Conservation (phyloP, 2,113 vertebrate species). For the Mola mola region DNA sequence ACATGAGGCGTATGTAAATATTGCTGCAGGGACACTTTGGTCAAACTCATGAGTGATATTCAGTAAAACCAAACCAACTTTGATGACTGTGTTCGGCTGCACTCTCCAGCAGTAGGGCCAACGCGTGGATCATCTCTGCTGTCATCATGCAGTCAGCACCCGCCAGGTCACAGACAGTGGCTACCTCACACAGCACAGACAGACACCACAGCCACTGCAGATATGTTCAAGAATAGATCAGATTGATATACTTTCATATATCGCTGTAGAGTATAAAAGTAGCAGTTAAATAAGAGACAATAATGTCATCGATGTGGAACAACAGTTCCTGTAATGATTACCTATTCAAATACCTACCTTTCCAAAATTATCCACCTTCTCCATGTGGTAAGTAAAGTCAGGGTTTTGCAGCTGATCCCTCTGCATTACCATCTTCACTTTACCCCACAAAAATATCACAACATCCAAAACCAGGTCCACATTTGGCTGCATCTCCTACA, state of each 20-base stretch:
- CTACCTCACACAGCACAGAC: slow-evolving; percentile 86
- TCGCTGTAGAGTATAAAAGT: neutral
- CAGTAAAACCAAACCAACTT: slow-evolving; percentile 1
- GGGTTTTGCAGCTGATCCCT: slow-evolving; percentile 62
- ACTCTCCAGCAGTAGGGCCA: slow-evolving; percentile 83
- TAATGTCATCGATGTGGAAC: neutral
- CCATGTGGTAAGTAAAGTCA: slow-evolving; percentile 67
- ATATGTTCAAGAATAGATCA: slow-evolving; percentile 3
- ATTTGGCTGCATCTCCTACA: slow-evolving; percentile 83
- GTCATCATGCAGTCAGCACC: slow-evolving; percentile 76
- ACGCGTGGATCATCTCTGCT: slow-evolving; percentile 83
- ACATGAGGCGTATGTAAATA: slow-evolving; percentile 1
- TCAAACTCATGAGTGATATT: neutral
- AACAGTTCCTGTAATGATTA: neutral
- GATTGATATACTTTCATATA: neutral
- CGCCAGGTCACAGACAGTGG: slow-evolving; percentile 77
- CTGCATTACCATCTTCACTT: slow-evolving; percentile 83
- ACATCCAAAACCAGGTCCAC: slow-evolving; percentile 84
- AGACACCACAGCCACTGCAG: slow-evolving; percentile 88
- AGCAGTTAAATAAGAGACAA: neutral
- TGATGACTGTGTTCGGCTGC: slow-evolving; percentile 64
- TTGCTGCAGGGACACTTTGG: neutral
- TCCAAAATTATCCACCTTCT: slow-evolving; percentile 77
- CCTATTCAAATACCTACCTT: slow-evolving; percentile 69
- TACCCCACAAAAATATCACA: slow-evolving; percentile 87